Conservation (phyloP, 2,888 invertebrate genomes). For the Tiliacea citrago region DNA sequence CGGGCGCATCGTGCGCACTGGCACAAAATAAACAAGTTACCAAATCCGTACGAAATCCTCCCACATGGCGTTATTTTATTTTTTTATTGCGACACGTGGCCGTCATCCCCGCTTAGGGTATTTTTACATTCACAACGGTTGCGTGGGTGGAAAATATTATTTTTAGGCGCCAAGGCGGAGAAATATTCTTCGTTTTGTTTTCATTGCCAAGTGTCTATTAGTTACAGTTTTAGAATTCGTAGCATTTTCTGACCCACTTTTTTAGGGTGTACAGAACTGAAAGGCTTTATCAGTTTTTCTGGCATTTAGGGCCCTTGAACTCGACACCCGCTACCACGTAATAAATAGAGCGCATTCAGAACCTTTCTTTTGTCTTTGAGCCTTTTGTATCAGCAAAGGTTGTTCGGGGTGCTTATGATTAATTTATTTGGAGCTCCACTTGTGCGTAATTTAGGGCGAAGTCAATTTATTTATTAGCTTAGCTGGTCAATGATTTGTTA, state of each 20-base stretch:
- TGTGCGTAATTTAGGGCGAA: constrained; percentile 3
- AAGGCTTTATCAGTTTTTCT: background rate
- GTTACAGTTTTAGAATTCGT: constrained; percentile 1
- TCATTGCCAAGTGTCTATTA: constrained; percentile 37
- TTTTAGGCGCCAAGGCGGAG: constrained; percentile 21
- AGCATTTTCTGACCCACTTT: background rate
- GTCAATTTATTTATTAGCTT: constrained; percentile 27
- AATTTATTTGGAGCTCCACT: constrained; percentile 37
- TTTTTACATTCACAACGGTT: constrained; percentile 67
- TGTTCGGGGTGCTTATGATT: constrained; percentile 8
- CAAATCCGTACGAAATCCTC: constrained; percentile 62
- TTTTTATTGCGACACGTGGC: constrained; percentile 63
- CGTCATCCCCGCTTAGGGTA: constrained; percentile 75
- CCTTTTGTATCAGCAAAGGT: constrained; percentile 54
- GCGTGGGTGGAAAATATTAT: constrained; percentile 60
- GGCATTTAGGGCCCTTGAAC: background rate
- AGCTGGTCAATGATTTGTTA: constrained; percentile 11
- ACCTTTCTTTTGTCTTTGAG: constrained; percentile 47
- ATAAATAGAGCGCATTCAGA: constrained; percentile 25
- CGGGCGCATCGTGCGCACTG: constrained; percentile 39
- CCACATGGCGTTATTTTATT: constrained; percentile 59
- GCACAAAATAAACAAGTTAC: constrained; percentile 68
- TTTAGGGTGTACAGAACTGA: background rate
- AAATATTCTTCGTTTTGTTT: constrained; percentile 24
- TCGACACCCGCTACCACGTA: background rate